Evolutionary conservation across 2,797 vertebrate genomes (phyloP).

Genomic region (Coreius guichenoti): DNA sequence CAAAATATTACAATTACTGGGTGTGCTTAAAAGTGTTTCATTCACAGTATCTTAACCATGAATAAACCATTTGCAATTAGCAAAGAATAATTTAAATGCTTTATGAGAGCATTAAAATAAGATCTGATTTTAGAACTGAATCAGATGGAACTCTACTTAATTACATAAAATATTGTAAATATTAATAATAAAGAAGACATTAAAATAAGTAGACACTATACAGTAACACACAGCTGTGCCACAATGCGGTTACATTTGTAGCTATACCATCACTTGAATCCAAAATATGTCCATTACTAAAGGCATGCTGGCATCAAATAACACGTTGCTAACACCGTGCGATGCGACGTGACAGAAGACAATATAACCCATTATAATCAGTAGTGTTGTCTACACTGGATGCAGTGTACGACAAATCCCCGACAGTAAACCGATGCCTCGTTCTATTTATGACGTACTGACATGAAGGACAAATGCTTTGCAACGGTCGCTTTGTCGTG

Average conservation of each 20-base stretch:
- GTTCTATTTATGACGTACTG: too few species aligned
- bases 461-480: too few species aligned
- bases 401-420: too few species aligned
- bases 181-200: neutral
- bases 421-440: too few species aligned
- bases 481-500: too few species aligned
- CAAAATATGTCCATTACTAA: neutral
- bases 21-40: neutral
- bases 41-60: neutral
- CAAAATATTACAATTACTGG: neutral
- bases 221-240: too few species aligned
- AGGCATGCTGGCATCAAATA: slow-evolving; percentile 1
- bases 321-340: too few species aligned
- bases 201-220: neutral
- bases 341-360: too few species aligned
- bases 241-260: neutral
- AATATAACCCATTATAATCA: too few species aligned
- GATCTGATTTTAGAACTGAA: neutral
- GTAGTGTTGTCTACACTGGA: too few species aligned
- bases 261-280: neutral
- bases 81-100: neutral
- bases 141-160: neutral
- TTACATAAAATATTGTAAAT: neutral
- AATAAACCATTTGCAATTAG: neutral
- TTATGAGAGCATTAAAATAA: neutral